A percentile compares a stretch with the other conserved stretches of the same genome.
Conservation (phyloP, 2,888 invertebrate species). For the Pecten maximus region DNA sequence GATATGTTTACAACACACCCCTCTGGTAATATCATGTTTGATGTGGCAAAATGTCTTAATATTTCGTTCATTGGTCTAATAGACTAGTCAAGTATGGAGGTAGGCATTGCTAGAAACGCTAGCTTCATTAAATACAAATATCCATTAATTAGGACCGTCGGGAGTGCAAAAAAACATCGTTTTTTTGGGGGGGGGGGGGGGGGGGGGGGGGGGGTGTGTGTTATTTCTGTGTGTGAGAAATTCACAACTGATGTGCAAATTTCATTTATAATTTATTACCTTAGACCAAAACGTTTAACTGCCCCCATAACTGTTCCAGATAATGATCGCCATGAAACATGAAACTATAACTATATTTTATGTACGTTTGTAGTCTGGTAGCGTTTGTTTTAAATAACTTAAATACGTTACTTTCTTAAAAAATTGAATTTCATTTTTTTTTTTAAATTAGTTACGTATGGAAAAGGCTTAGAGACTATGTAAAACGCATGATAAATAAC, state of each 20-base stretch:
- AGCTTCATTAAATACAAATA: neutral
- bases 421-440: neutral
- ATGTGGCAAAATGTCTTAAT: neutral
- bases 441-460: neutral
- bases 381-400: neutral
- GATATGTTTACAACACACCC: slow-evolving; percentile 30
- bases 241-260: neutral
- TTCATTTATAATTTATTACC: neutral
- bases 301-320: neutral
- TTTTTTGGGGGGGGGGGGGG: no score
- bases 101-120: neutral
- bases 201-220: no score
- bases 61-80: slow-evolving; percentile 13
- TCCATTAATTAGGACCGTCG: neutral
- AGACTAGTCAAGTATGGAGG: neutral
- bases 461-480: neutral
- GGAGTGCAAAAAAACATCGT: neutral
- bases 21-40: slow-evolving; percentile 32
- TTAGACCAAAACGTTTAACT: neutral
- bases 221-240: neutral
- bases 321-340: neutral
- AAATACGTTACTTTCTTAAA: neutral
- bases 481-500: neutral
- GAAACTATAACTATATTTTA: neutral
- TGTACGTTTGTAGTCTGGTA: neutral